Base-by-base conservation (phyloP, 2,797 vertebrate species). In the Rhyacichthys aspro region DNA sequence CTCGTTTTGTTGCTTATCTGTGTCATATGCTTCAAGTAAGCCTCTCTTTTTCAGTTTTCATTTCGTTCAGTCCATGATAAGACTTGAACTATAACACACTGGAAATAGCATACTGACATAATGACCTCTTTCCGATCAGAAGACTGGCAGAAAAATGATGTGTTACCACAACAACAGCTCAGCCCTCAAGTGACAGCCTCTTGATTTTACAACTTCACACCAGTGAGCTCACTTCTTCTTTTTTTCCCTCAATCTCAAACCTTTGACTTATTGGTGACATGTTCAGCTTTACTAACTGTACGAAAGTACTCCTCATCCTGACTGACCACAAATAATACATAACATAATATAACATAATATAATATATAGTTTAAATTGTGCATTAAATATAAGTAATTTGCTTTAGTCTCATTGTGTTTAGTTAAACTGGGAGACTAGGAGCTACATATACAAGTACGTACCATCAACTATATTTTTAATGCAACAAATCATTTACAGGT, bases 81-180 rank as follows among this genome's bases (percentile, higher is more conserved):
- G 56, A 59, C 41, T 7, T 55, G 14, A 48, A 19, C 18, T 19
- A 11, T 57, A 39, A 54, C 33, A 59, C 49, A 19, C 44, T 52
- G 15, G 62, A 37, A 16, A 44, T 44, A 34, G 53, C 17, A 39
- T 19, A 28, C 7, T 59, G 37, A 49, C 41, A 46, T 6, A 49
- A 60, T 55, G 3, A n/a, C n/a, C 6, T 57, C 28, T n/a, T n/a
- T 49, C 15, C 47, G 34, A 60, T 66, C 36, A 59, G 50, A 34
- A 65, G 7, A 55, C 17, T 63, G 32, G 61, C 47, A 56, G 18
- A 39, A 60, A 65, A 52, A 76, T 43, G 41, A 63, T 63, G 7
- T 7, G 47, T 15, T 34, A 64, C 10, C 48, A 5, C 11, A 11
- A 9, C 17, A 4, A 59, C 17, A 32, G 17, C 6, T 57, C 46